These are phyloP conservation scores for Linyphia triangularis DNA, from an alignment of 2,888 invertebrate species.

Conservation along the genomic window DNA sequence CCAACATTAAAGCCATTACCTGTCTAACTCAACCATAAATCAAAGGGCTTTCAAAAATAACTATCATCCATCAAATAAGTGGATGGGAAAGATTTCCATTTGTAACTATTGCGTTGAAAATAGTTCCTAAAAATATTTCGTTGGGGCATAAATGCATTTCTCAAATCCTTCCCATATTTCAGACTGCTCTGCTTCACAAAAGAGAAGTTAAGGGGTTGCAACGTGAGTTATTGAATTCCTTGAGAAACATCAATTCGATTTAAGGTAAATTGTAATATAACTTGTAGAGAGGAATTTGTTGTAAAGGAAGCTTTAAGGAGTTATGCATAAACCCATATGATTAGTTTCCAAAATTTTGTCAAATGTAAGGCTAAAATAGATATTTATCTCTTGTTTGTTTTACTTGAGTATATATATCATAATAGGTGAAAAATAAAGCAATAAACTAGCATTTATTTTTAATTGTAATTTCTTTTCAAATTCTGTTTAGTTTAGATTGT, in stretches of 20 bases:
- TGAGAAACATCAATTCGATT: neutral
- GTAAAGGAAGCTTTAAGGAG: neutral
- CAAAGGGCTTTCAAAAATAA: slow-evolving; percentile 4
- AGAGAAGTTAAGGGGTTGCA: neutral
- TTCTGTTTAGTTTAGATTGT: too few species aligned
- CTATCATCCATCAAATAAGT: slow-evolving; percentile 27
- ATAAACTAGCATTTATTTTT: too few species aligned
- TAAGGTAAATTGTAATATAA: neutral
- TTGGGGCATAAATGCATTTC: neutral
- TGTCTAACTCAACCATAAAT: slow-evolving; percentile 16
- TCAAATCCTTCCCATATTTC: neutral
- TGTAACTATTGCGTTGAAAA: slow-evolving; percentile 24
- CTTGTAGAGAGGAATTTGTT: neutral
- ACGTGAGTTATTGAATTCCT: neutral
- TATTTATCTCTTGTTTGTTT: too few species aligned
- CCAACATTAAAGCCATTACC: neutral
- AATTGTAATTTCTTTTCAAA: too few species aligned
- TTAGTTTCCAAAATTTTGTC: too few species aligned
- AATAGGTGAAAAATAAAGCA: too few species aligned
- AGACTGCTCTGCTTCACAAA: neutral
- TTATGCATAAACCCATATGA: too few species aligned
- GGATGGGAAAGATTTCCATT: slow-evolving; percentile 16
- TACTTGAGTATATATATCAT: too few species aligned
- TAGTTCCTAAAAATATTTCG: neutral
- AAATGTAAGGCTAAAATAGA: too few species aligned